phyloP scores from a whole-genome alignment of 2,888 invertebrate species.

The Patella ulyssiponensis region DNA sequence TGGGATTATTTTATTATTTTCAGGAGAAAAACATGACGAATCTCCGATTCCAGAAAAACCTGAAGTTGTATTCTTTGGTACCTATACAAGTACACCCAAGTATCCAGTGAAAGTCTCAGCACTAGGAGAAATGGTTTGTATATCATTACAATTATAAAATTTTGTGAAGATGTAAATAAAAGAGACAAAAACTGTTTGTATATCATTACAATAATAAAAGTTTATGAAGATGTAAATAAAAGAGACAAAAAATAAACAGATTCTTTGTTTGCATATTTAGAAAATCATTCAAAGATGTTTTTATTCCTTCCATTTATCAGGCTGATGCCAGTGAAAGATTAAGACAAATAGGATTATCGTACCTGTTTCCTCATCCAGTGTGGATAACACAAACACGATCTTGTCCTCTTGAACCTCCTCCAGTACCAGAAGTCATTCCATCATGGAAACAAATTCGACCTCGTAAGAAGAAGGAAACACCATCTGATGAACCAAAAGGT shows the following conservation, averaged over 20 bases:
- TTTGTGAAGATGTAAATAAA: no score
- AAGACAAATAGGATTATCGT: slow-evolving; percentile 69
- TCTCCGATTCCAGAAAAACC: slow-evolving; percentile 65
- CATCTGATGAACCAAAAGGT: slow-evolving; percentile 68
- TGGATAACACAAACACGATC: slow-evolving; percentile 70
- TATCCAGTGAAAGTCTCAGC: slow-evolving; percentile 67
- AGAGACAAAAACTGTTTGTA: no score
- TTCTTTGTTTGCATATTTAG: no score
- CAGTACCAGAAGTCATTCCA: slow-evolving; percentile 68
- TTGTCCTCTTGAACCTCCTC: slow-evolving; percentile 70
- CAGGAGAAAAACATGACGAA: slow-evolving; percentile 68
- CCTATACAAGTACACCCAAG: slow-evolving; percentile 66
- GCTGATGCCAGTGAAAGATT: slow-evolving; percentile 71
- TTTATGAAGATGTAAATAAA: background rate
- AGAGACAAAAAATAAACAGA: background rate
- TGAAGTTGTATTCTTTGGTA: slow-evolving; percentile 70
- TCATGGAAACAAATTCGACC: slow-evolving; percentile 72
- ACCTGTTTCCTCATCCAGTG: slow-evolving; percentile 70
- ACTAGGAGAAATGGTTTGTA: slow-evolving; percentile 68
- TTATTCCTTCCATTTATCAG: slow-evolving; percentile 39
- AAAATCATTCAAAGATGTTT: no score
- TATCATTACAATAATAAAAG: background rate
- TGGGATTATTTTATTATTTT: slow-evolving; percentile 25
- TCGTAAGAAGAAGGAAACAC: slow-evolving; percentile 65
- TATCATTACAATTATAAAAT: background rate